Conservation (phyloP, 2,888 invertebrate genomes). For the Pyrrhosoma nymphula region DNA sequence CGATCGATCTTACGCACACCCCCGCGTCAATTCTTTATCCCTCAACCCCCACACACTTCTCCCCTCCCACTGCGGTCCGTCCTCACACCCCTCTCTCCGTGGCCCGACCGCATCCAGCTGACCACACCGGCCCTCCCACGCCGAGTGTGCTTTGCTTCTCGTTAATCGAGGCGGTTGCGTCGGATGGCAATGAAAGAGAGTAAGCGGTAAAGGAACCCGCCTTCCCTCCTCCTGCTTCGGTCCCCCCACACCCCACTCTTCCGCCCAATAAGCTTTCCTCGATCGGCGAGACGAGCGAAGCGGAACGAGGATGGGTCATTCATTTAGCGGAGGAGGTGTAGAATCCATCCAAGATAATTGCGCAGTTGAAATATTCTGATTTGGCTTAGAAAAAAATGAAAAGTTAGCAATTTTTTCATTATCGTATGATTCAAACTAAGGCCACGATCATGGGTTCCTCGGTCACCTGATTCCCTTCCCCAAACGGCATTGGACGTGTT, state of each 20-base stretch:
- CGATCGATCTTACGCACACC: slow-evolving; percentile 18
- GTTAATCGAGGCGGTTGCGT: slow-evolving; percentile 16
- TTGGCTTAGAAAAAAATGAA: too few species aligned
- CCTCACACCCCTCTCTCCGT: neutral
- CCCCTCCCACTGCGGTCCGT: neutral
- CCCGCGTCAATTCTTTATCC: neutral
- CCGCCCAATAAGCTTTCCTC: neutral
- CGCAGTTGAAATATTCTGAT: too few species aligned
- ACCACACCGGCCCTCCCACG: slow-evolving; percentile 36
- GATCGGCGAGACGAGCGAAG: neutral
- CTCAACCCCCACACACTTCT: neutral
- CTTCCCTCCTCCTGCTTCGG: neutral
- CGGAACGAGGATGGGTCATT: neutral
- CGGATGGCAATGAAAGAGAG: neutral
- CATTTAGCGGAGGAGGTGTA: neutral
- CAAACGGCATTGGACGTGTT: too few species aligned
- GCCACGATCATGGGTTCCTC: too few species aligned
- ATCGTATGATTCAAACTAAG: too few species aligned
- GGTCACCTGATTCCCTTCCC: too few species aligned
- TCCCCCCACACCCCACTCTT: too few species aligned
- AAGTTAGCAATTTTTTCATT: too few species aligned
- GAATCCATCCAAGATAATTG: too few species aligned
- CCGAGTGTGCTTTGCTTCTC: neutral
- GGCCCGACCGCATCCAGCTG: neutral
- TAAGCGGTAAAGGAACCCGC: slow-evolving; percentile 19